These are phyloP conservation scores for Trypoxylon attenuatum DNA, from an alignment of 2,888 invertebrate species.

Conservation along the genomic window DNA sequence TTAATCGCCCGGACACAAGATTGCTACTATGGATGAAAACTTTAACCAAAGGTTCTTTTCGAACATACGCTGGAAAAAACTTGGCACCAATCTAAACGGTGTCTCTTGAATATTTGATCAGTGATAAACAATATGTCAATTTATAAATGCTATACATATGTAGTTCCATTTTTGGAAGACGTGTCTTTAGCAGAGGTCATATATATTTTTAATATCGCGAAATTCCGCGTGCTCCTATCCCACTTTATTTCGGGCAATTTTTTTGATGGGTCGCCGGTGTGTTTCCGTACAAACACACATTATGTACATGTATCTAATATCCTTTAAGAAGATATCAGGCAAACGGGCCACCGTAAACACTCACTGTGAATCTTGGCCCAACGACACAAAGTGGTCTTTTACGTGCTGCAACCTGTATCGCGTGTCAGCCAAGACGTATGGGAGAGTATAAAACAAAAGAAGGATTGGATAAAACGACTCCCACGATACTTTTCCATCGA, in stretches of 20 bases:
- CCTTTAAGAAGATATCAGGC: slow-evolving; percentile 13
- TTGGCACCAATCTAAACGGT: too few species aligned
- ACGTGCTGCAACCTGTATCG: slow-evolving; percentile 4
- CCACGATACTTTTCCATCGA: not conserved
- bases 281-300: not conserved
- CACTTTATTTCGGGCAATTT: not conserved
- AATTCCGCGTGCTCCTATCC: not conserved
- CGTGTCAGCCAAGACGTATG: not conserved
- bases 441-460: slow-evolving; percentile 2
- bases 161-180: too few species aligned
- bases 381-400: slow-evolving; percentile 10
- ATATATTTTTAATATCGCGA: not conserved
- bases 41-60: too few species aligned
- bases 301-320: not conserved
- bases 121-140: too few species aligned
- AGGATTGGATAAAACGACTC: slow-evolving; percentile 1
- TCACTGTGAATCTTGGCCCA: slow-evolving; percentile 6
- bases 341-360: slow-evolving; percentile 15
- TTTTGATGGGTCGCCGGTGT: not conserved
- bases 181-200: too few species aligned
- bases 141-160: too few species aligned
- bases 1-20: too few species aligned
- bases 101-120: too few species aligned
- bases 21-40: too few species aligned
- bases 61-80: too few species aligned